Base-by-base conservation (phyloP, 2,797 vertebrate genomes). In the Halcyon chelicuti region DNA sequence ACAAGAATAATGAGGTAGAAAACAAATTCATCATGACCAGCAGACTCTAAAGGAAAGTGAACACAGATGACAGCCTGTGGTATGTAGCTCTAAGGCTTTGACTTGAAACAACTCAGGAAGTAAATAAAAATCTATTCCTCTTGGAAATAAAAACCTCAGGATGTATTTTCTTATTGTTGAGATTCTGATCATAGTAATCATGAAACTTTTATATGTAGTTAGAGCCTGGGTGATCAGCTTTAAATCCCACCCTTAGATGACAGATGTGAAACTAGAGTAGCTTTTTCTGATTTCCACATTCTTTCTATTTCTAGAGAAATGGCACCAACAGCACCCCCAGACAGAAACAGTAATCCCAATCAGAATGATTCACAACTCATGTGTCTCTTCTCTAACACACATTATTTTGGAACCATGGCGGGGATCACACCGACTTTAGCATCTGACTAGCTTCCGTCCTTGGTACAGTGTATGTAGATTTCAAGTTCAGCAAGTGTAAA, bases 321-420 rank as follows among this genome's bases (percentile, higher is more conserved):
- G 4, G 1, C 10, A 47, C 29, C 28, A 55, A 26, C 14, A 10
- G 5, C 33, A 13, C 3, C 2, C 12, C 25, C 13, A 3, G 10
- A 31, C 7, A 80, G 54, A 90, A 86, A 39, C 1, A 17, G 18
- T 4, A 10, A 57, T 74, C 10, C 12, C 21, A 22, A 14, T 33
- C 6, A 35, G 62, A 51, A 71, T 44, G 51, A 33, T 33, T 65
- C 52, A 65, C 22, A 77, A 13, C 10, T 3, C 8, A 5, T 12
- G 7, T 28, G 16, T 13, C 14, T 58, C 19, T 31, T 75, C n/a
- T 60, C 29, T 39, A 81, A 31, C 2, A 62, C 19, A 40, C 0
- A 2, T 40, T 39, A 26, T 33, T 94, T 52, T 85, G 47, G 47
- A 76, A 57, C 44, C 11, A 11, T 12, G 7, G 18, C 1, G 6